Evolutionary conservation across 2,797 vertebrate genomes (phyloP).

Genomic region (Acanthiza pusilla): DNA sequence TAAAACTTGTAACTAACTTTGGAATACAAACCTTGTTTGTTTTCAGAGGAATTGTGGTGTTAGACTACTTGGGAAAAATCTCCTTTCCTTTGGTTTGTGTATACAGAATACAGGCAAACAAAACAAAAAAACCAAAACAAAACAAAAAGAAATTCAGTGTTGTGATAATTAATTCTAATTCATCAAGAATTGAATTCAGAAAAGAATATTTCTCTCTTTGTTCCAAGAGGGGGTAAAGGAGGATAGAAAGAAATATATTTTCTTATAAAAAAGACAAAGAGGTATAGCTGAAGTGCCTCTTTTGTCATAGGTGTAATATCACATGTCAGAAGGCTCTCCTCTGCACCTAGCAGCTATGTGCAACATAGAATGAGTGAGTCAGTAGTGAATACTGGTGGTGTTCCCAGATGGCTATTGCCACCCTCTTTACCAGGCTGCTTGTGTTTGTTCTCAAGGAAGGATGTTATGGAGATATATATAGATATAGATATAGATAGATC

Average conservation of each 20-base stretch:
- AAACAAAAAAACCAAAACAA: neutral
- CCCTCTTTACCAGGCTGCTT: neutral
- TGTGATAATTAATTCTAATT: neutral
- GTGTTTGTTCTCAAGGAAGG: neutral
- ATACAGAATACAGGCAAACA: neutral
- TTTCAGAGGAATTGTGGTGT: neutral
- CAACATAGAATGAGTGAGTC: neutral
- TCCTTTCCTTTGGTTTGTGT: neutral
- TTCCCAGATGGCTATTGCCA: neutral
- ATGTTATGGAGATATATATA: neutral
- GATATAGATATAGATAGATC: too few relatives aligned
- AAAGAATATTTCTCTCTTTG: neutral
- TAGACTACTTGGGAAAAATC: neutral
- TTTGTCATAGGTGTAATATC: neutral
- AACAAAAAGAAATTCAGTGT: neutral
- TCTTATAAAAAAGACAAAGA: neutral
- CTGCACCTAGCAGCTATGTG: neutral
- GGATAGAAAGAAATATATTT: neutral
- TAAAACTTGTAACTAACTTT: neutral
- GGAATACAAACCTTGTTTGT: neutral
- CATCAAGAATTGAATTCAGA: neutral
- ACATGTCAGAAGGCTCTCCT: neutral
- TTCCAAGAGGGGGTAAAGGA: neutral
- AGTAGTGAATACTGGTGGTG: neutral
- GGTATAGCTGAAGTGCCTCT: neutral